phyloP scores from a whole-genome alignment of 2,888 invertebrate genomes.

The Lithophane leautieri region DNA sequence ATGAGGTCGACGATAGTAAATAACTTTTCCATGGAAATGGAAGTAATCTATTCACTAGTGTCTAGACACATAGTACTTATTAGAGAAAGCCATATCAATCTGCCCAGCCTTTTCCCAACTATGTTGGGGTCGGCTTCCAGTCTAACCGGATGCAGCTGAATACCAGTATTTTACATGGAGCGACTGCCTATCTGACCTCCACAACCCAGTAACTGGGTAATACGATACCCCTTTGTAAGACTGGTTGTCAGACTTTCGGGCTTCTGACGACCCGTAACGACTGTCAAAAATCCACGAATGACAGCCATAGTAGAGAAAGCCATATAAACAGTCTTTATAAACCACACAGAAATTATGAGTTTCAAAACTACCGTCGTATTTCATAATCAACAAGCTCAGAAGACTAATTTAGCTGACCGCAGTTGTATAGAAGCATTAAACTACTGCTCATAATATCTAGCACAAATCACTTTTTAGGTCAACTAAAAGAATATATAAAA shows the following conservation, averaged over 20 bases:
- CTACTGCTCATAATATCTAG: background rate
- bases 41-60: background rate
- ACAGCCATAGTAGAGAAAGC: no score
- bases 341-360: background rate
- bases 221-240: no score
- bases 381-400: slow-evolving; percentile 18
- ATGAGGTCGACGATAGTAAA: background rate
- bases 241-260: no score
- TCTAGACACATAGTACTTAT: no score
- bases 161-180: no score
- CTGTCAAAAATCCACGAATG: no score
- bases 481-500: background rate
- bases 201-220: no score
- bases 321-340: slow-evolving; percentile 1
- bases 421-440: slow-evolving; percentile 14
- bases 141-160: no score
- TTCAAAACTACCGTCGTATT: slow-evolving; percentile 15
- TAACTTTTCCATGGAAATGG: background rate
- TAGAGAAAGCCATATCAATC: background rate
- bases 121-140: no score
- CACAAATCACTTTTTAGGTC: slow-evolving; percentile 7
- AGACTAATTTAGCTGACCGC: slow-evolving; percentile 16
- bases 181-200: no score
- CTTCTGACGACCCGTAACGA: no score
- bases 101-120: no score